phyloP scores from a whole-genome alignment of 2,888 invertebrate genomes.

The Amblyjoppa fuscipennis region DNA sequence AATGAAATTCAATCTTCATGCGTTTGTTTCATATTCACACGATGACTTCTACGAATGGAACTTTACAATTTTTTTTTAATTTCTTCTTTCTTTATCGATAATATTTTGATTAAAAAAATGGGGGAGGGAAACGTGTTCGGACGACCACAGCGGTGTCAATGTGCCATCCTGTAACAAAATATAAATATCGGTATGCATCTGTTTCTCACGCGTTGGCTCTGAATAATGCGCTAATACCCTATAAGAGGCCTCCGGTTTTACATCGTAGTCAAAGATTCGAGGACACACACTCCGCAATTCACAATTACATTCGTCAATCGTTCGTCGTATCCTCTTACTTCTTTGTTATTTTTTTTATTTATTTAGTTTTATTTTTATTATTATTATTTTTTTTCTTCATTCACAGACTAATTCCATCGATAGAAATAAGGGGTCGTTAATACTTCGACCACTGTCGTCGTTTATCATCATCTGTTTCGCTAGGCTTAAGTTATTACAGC shows the following conservation, averaged over 20 bases:
- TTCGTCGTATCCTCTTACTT: slow-evolving; percentile 34
- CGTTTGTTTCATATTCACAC: not conserved
- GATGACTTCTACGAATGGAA: not conserved
- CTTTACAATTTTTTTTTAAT: not conserved
- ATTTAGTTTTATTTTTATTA: slow-evolving; percentile 42
- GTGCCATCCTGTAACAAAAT: slow-evolving; percentile 84
- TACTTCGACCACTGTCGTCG: slow-evolving; percentile 46
- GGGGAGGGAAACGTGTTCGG: slow-evolving; percentile 64
- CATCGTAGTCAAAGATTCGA: slow-evolving; percentile 69
- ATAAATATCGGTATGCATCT: slow-evolving; percentile 84
- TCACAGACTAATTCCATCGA: slow-evolving; percentile 66
- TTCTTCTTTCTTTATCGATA: not conserved
- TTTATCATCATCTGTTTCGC: slow-evolving; percentile 42
- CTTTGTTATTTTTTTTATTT: slow-evolving; percentile 16
- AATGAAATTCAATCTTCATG: slow-evolving; percentile 21
- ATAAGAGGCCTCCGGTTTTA: slow-evolving; percentile 71
- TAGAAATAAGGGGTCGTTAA: slow-evolving; percentile 70
- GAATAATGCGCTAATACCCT: slow-evolving; percentile 79
- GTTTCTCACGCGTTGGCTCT: slow-evolving; percentile 79
- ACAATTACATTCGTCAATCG: slow-evolving; percentile 38
- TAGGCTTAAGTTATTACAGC: slow-evolving; percentile 66
- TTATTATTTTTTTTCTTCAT: slow-evolving; percentile 41
- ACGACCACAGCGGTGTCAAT: slow-evolving; percentile 80
- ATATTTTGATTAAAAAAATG: slow-evolving; percentile 3
- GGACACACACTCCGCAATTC: slow-evolving; percentile 39